Percentiles rank a stretch among this genome's conserved stretches.
Evolutionary conservation across 2,888 invertebrate genomes (phyloP).

Genomic region (Cryptosula pallasiana): DNA sequence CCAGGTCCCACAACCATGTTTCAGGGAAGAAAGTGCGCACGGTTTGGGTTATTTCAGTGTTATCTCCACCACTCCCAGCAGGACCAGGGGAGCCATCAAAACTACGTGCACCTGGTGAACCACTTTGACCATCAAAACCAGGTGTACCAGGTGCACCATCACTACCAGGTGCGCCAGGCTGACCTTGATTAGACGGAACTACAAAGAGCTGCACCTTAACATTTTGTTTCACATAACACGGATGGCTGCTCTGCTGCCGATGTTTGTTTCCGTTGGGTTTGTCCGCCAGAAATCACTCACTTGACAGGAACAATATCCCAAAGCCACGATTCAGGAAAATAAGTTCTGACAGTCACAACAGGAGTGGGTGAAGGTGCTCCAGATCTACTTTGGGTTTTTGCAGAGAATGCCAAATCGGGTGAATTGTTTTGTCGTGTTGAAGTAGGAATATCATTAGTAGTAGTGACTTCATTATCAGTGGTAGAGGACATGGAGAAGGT

Average conservation of each 20-base stretch:
- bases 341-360: conserved; percentile 21
- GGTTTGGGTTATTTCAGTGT: not conserved
- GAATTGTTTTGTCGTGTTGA: too few relatives aligned
- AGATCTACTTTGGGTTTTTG: too few relatives aligned
- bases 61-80: not conserved
- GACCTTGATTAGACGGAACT: too few relatives aligned
- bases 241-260: not conserved
- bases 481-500: too few relatives aligned
- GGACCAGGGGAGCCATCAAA: not conserved
- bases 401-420: too few relatives aligned
- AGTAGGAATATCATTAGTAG: too few relatives aligned
- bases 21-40: conserved; percentile 36
- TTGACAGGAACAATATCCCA: conserved; percentile 37
- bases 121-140: not conserved
- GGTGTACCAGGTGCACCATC: not conserved
- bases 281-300: too few relatives aligned
- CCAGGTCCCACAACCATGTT: conserved; percentile 42
- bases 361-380: not conserved
- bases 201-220: too few relatives aligned
- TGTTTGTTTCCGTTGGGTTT: too few relatives aligned
- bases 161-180: not conserved
- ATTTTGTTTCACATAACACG: too few relatives aligned
- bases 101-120: not conserved
- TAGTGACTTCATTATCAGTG: too few relatives aligned
- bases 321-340: conserved; percentile 45